phyloP scores from a whole-genome alignment of 2,888 invertebrate species.

The Dastarcus helophoroides region DNA sequence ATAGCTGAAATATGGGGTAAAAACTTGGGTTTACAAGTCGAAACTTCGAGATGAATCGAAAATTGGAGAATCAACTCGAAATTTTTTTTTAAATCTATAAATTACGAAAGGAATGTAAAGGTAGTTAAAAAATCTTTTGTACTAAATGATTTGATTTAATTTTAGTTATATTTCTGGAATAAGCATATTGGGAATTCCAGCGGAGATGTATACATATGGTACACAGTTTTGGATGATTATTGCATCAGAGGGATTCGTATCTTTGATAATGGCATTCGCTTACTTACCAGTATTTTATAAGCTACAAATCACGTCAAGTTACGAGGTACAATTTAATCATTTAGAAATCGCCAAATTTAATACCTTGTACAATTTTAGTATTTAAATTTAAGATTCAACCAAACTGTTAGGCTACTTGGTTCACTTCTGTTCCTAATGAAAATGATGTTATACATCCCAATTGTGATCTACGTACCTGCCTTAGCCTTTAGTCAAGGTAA shows the following conservation, averaged over 20 bases:
- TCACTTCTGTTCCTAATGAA: constrained; percentile 58
- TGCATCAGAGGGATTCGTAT: constrained; percentile 52
- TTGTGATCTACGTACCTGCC: constrained; percentile 81
- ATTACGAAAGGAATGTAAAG: too few relatives aligned
- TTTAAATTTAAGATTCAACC: constrained; percentile 53
- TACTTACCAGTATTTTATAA: constrained; percentile 65
- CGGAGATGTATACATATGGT: constrained; percentile 67
- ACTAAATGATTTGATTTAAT: constrained; percentile 15
- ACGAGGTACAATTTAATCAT: constrained; percentile 47
- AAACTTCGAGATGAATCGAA: too few relatives aligned
- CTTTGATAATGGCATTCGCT: constrained; percentile 51
- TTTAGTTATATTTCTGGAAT: constrained; percentile 65
- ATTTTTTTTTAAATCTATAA: too few relatives aligned
- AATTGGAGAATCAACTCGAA: too few relatives aligned
- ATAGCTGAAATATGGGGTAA: too few relatives aligned
- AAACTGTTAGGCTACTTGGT: constrained; percentile 55
- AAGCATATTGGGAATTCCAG: constrained; percentile 58
- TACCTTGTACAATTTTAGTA: constrained; percentile 43
- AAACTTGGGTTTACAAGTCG: too few relatives aligned
- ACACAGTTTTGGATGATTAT: constrained; percentile 60
- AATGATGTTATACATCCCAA: constrained; percentile 68
- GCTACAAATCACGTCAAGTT: constrained; percentile 61
- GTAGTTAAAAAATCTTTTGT: too few relatives aligned
- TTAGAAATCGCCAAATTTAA: neutral
- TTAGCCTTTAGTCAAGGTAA: constrained; percentile 73